phyloP scores from a whole-genome alignment of 1,140 invertebrate genomes.

The Apis laboriosa region DNA sequence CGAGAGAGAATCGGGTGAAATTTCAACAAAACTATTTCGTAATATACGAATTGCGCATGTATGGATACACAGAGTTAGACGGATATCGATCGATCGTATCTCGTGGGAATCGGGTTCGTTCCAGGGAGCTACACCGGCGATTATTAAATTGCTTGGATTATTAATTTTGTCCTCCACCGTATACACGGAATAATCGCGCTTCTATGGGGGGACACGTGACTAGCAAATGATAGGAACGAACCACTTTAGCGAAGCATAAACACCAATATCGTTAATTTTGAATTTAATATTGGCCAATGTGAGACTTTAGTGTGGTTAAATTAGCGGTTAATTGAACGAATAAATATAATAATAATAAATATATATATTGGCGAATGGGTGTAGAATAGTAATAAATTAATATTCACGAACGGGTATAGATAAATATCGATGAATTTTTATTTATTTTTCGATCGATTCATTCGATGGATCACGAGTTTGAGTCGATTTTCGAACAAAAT shows the following conservation, averaged over 20 bases:
- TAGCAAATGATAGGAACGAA: no score
- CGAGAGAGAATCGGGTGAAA: neutral
- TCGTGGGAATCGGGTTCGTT: conserved; percentile 37
- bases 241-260: neutral
- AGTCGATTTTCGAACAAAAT: no score
- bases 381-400: no score
- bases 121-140: conserved; percentile 25
- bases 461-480: no score
- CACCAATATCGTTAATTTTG: neutral
- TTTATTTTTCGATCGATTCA: no score
- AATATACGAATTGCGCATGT: neutral
- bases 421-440: no score
- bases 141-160: conserved; percentile 60
- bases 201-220: no score
- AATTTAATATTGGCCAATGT: neutral
- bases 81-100: conserved; percentile 56
- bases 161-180: conserved; percentile 45
- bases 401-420: no score
- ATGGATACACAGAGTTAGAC: neutral
- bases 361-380: no score
- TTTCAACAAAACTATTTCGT: neutral
- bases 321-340: neutral
- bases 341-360: neutral
- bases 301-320: neutral
- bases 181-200: conserved; percentile 1